Percentiles rank a stretch among this genome's conserved stretches.
These are phyloP conservation scores for Falcunculus frontatus DNA, from an alignment of 2,113 vertebrate genomes.

Conservation along the genomic window DNA sequence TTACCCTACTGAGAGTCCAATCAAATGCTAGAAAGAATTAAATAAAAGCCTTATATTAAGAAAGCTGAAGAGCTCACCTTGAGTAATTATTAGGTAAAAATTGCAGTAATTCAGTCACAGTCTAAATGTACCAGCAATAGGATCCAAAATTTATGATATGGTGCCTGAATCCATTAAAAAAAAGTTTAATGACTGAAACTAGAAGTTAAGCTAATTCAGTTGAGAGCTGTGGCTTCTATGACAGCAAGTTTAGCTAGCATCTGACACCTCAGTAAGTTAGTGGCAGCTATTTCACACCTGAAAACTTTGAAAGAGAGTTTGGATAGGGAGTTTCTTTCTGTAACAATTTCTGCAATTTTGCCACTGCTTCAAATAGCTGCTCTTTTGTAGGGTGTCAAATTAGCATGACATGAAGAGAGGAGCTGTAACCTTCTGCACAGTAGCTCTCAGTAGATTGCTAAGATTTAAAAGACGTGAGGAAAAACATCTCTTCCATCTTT, in stretches of 20 bases:
- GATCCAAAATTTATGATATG: not conserved
- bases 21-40: not conserved
- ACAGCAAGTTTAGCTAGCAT: not conserved
- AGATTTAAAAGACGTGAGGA: not conserved
- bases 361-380: not conserved
- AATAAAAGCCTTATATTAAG: not conserved
- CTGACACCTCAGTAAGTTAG: not conserved
- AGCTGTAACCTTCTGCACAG: not conserved
- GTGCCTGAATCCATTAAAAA: not conserved
- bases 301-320: not conserved
- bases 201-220: not conserved
- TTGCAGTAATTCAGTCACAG: not conserved
- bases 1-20: not conserved
- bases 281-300: not conserved
- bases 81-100: not conserved
- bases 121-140: not conserved
- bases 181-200: not conserved
- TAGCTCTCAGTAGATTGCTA: not conserved
- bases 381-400: not conserved
- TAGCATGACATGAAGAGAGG: not conserved
- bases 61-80: not conserved
- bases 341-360: not conserved
- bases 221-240: not conserved
- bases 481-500: not conserved
- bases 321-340: not conserved